A percentile compares a stretch with the other conserved stretches of the same genome.
phyloP scores from a whole-genome alignment of 2,888 invertebrate species.

The Epinotia demarniana region DNA sequence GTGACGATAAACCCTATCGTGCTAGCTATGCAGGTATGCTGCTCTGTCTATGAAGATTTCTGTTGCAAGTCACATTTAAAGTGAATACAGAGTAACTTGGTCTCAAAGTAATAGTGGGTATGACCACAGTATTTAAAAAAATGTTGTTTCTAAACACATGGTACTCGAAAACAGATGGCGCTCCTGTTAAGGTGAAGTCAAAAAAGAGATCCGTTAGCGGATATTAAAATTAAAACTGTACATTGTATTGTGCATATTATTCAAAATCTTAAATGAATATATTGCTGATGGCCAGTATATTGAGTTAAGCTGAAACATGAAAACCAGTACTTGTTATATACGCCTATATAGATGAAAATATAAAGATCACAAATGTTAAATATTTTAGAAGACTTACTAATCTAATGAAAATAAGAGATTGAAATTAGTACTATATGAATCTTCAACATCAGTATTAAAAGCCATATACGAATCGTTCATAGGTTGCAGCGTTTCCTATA shows the following conservation, averaged over 20 bases:
- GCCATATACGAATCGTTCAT: background rate
- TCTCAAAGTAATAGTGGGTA: background rate
- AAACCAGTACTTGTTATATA: background rate
- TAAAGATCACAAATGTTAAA: background rate
- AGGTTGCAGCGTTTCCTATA: background rate
- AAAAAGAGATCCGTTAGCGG: background rate
- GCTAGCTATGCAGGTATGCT: no score
- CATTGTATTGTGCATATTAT: conserved; percentile 26
- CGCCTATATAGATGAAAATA: background rate
- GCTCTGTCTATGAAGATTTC: background rate
- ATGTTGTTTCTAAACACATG: background rate
- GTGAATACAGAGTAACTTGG: background rate
- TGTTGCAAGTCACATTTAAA: background rate
- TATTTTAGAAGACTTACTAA: no score
- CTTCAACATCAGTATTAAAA: background rate
- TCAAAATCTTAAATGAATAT: background rate
- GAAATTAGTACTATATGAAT: no score
- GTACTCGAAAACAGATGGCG: conserved; percentile 3
- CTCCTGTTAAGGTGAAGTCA: background rate
- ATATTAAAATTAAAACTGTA: conserved; percentile 14
- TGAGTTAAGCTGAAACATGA: background rate
- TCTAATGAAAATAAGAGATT: no score
- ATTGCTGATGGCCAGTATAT: conserved; percentile 14
- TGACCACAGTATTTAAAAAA: background rate
- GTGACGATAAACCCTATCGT: no score